Evolutionary conservation across 2,888 invertebrate species (phyloP), one percentile per base, ranked within the genome.

Genomic region (Ganaspis brasiliensis): DNA sequence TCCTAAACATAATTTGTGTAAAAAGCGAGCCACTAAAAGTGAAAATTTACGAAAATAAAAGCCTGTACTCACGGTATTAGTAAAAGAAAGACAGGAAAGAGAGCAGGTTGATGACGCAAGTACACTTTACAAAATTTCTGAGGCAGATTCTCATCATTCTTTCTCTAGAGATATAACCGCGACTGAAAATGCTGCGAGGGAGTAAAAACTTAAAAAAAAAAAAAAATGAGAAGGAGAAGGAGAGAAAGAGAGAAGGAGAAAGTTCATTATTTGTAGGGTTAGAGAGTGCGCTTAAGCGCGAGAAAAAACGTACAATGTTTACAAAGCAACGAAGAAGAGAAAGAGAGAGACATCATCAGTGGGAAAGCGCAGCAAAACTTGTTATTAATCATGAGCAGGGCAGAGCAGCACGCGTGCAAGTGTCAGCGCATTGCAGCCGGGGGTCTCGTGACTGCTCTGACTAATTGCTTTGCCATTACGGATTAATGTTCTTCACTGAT

Each of bases 321-420:
- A 75, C 74, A 71, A 74, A 73, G 75, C 71, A 72, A 24, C 37
- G 55, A 63, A 55, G 45, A 45, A 49, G 75, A 82, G 83, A 81
- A 81, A 31, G 21, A 59, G 57, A 61, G 4, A 19, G 70, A 57
- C 82, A 81, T 80, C 72, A 82, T 73, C 81, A 35, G 75, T 75
- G 74, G 35, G 71, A 63, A 45, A 57, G 76, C 45, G 76, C 24
- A 63, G 71, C 74, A 49, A 26, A 78, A 81, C 85, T 86, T 86
- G 87, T 89, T 90, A 91, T 91, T 91, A 91, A 91, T 91, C 91
- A 91, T 83, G 86, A 83, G 87, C 90, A 90, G 89, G 87, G 86
- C 88, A 76, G 78, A 74, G 71, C 61, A 79, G 78, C 79, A 84
- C 89, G 89, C 89, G 91, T 91, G 91, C 89, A 80, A 89, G 84